These are phyloP conservation scores for Desoria tigrina DNA, from an alignment of 2,888 invertebrate species.

Conservation along the genomic window DNA sequence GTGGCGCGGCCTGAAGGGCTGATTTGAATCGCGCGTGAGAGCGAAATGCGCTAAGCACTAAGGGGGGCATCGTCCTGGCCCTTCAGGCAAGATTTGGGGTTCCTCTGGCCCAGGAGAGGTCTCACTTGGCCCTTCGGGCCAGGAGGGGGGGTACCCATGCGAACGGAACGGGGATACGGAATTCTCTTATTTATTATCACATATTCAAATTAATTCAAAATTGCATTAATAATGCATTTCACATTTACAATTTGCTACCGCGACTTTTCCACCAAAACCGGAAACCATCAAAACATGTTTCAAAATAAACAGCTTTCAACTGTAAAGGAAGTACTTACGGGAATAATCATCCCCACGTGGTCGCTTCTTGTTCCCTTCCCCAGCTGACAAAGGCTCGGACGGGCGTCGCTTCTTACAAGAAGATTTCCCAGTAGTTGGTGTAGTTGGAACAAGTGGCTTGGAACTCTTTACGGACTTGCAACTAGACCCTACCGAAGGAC, in stretches of 20 bases:
- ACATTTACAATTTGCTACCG: no score
- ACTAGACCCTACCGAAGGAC: neutral
- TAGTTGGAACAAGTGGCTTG: neutral
- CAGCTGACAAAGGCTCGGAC: slow-evolving; percentile 6
- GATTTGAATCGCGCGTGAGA: no score
- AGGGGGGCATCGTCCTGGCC: no score
- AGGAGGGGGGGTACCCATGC: no score
- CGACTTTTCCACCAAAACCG: no score
- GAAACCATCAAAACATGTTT: no score
- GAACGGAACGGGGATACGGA: no score
- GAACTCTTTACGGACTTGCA: neutral
- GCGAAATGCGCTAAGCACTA: no score
- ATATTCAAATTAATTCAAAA: neutral
- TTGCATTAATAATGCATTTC: neutral
- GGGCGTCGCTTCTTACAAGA: slow-evolving; percentile 17
- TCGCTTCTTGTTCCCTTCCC: slow-evolving; percentile 21
- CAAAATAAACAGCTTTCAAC: neutral
- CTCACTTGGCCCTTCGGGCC: no score
- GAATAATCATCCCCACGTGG: slow-evolving; percentile 14
- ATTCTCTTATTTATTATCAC: neutral
- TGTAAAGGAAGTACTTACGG: neutral
- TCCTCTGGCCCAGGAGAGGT: no score
- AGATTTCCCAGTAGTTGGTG: slow-evolving; percentile 17
- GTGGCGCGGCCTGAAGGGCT: no score
- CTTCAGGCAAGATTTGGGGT: no score